These are phyloP conservation scores for Anthrax anthrax DNA, from an alignment of 2,888 invertebrate species.

Conservation along the genomic window DNA sequence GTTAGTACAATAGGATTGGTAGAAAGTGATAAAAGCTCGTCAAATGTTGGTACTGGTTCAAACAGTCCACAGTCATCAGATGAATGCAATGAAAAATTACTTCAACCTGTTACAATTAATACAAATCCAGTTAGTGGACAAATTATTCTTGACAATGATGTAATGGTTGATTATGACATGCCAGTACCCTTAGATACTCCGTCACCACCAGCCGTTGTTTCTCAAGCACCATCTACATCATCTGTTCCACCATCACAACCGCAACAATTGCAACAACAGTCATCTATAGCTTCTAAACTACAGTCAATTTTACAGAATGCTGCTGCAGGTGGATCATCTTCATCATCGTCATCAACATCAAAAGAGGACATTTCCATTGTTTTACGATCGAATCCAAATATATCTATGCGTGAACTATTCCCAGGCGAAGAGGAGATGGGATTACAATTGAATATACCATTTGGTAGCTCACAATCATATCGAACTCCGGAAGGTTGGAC, in stretches of 20 bases:
- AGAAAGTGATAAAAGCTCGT: neutral
- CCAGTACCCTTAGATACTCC: slow-evolving; percentile 18
- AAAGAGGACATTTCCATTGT: slow-evolving; percentile 28
- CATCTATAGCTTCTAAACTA: slow-evolving; percentile 16
- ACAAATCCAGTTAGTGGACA: slow-evolving; percentile 13
- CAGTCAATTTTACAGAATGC: slow-evolving; percentile 28
- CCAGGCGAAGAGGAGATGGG: slow-evolving; percentile 74
- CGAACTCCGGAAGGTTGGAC: slow-evolving; percentile 76
- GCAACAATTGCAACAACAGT: neutral
- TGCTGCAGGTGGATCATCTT: slow-evolving; percentile 6
- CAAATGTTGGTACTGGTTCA: neutral
- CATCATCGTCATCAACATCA: slow-evolving; percentile 1
- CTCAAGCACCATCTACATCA: slow-evolving; percentile 15
- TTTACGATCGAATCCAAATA: slow-evolving; percentile 51
- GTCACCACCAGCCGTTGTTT: slow-evolving; percentile 10
- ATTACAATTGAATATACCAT: slow-evolving; percentile 49
- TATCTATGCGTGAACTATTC: slow-evolving; percentile 65
- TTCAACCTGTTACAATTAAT: slow-evolving; percentile 1
- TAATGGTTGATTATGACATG: slow-evolving; percentile 28
- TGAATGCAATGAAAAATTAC: neutral
- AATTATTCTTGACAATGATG: slow-evolving; percentile 22
- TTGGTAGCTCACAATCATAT: slow-evolving; percentile 37
- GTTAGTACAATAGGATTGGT: slow-evolving; percentile 20
- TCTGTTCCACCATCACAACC: slow-evolving; percentile 20
- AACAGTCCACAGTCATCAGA: slow-evolving; percentile 7